Evolutionary conservation across 2,797 vertebrate genomes (phyloP), one percentile per base, ranked within the genome.

Genomic region (Lepilemur ruficaudatus): DNA sequence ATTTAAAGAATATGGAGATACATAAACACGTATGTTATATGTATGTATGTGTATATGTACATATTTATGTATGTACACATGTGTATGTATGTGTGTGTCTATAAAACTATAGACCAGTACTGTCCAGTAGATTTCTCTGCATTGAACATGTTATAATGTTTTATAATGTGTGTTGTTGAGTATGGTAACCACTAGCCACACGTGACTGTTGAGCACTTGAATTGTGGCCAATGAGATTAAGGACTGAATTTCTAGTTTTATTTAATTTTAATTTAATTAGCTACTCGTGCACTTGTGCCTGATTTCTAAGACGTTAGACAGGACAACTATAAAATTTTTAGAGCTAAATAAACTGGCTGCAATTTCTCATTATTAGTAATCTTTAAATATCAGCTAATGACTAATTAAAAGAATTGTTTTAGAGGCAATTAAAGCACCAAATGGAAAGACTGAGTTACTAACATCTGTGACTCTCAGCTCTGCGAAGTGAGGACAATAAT

Each of bases 371-470:
- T 55, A 93, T 25, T 75, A 80, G 25, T 48, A 72, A 67, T 50
- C 85, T 82, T 87, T 89, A 95, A 92, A 48, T 18, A 52, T 67
- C 32, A 59, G 11, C 32, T 65, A 28, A 59, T 65, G 69, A 52
- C n/a, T 94, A 76, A 67, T 89, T 93, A 89, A 81, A 89, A 85
- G 38, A 25, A 4, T 76, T 93, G 65, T 70, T 95, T 94, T 85
- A 93, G 17, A 95, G 41, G 48, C 14, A 87, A 65, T 83, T 76
- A 20, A 78, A 88, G 46, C 32, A 89, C 25, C 55, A 82, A 43
- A 73, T 72, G 52, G 72, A 79, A 91, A 84, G 72, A n/a, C 35
- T 30, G 15, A 50, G 14, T 86, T 75, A 69, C 46, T 83, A 23
- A 52, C 22, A 79, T 25, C 35, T 57, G 6, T 1, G 25, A 35